Conservation (phyloP, 1,140 invertebrate genomes). For the Uloborus diversus region DNA sequence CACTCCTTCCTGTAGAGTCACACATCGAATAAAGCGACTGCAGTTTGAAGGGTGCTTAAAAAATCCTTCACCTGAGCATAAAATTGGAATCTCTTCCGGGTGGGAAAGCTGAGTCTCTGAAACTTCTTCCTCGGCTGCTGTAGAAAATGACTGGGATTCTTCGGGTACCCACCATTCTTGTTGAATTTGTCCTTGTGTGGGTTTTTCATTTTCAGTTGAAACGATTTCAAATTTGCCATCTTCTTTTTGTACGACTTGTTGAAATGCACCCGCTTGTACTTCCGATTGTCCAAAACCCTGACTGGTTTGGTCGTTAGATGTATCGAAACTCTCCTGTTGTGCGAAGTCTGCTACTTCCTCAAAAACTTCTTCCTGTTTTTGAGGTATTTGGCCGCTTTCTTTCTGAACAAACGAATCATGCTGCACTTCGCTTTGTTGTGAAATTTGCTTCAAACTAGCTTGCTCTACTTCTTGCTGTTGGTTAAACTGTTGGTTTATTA, state of each 20-base stretch:
- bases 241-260: conserved; percentile 8
- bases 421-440: too few relatives aligned
- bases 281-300: background rate
- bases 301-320: background rate
- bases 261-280: background rate
- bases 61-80: conserved; percentile 51
- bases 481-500: background rate
- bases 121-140: background rate
- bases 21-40: conserved; percentile 49
- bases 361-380: background rate
- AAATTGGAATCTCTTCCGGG: conserved; percentile 5
- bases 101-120: background rate
- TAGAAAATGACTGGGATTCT: conserved; percentile 32
- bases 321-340: too few relatives aligned
- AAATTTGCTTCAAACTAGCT: background rate
- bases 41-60: conserved; percentile 53
- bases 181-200: background rate
- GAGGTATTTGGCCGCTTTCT: background rate
- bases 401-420: background rate
- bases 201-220: background rate
- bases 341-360: background rate
- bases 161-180: conserved; percentile 18
- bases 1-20: background rate
- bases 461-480: conserved; percentile 9
- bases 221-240: background rate